These are phyloP conservation scores for Chelonus insularis DNA, from an alignment of 1,140 invertebrate genomes.

Conservation along the genomic window DNA sequence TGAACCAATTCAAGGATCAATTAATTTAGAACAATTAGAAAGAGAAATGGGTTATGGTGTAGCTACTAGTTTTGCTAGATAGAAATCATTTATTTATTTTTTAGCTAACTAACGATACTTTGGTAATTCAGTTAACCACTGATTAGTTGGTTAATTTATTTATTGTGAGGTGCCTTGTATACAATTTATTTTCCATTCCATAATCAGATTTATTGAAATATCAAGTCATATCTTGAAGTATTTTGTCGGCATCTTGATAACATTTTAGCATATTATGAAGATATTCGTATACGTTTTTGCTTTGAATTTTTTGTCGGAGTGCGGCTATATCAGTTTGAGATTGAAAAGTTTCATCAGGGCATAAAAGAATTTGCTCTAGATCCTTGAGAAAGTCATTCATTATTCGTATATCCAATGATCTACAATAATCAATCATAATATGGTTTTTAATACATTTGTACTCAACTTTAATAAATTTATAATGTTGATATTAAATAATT, in stretches of 20 bases:
- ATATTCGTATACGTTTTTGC: conserved; percentile 31
- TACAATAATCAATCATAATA: conserved; percentile 31
- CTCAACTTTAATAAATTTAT: not conserved
- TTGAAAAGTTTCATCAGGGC: conserved; percentile 36
- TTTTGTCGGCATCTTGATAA: conserved; percentile 36
- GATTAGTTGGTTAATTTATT: too few relatives aligned
- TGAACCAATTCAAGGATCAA: conserved; percentile 87
- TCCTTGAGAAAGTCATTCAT: conserved; percentile 50
- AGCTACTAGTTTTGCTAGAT: not conserved
- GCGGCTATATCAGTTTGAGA: conserved; percentile 63
- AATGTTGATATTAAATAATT: not conserved
- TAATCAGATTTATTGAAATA: too few relatives aligned
- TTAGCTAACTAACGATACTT: too few relatives aligned
- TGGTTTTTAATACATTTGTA: not conserved
- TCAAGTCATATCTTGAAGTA: conserved; percentile 36
- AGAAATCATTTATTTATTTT: not conserved
- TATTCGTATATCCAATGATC: conserved; percentile 44
- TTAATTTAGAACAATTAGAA: conserved; percentile 95
- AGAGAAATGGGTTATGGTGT: conserved; percentile 66
- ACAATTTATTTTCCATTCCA: too few relatives aligned
- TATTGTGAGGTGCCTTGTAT: too few relatives aligned
- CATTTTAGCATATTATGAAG: conserved; percentile 43
- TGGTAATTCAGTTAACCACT: too few relatives aligned
- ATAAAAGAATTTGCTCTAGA: conserved; percentile 46
- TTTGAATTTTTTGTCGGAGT: conserved; percentile 61